A percentile compares a stretch with the other conserved stretches of the same genome.
Conservation (phyloP, 2,888 invertebrate genomes). For the Polymixis lichenea region DNA sequence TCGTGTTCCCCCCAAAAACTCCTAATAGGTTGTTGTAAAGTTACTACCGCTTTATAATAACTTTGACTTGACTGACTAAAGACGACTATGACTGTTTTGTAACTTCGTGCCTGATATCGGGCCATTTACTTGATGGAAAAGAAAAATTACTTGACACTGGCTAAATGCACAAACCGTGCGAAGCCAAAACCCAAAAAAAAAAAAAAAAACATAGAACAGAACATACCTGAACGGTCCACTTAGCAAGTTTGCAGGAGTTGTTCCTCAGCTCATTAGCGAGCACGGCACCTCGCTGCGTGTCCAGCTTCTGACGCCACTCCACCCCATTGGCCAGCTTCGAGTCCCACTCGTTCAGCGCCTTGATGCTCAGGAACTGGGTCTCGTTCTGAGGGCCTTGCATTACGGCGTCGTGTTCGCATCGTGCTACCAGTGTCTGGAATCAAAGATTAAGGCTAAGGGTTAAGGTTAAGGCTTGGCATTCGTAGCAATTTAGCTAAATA, state of each 20-base stretch:
- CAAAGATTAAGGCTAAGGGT: not conserved
- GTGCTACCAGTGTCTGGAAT: constrained; percentile 94
- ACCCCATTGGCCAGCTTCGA: constrained; percentile 98
- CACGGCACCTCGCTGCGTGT: constrained; percentile 99
- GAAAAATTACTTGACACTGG: too few species aligned
- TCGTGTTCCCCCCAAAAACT: too few species aligned
- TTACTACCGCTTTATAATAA: too few species aligned
- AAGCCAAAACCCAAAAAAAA: too few species aligned
- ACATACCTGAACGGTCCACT: constrained; percentile 98
- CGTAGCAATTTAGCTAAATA: not conserved
- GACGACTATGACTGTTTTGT: too few species aligned
- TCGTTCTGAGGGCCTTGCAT: constrained; percentile 96
- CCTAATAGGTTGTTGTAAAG: too few species aligned
- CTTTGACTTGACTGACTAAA: too few species aligned
- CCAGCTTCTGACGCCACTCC: constrained; percentile 99
- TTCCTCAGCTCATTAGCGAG: constrained; percentile 99
- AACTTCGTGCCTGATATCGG: too few species aligned
- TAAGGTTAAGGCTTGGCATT: not conserved
- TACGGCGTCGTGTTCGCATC: constrained; percentile 99
- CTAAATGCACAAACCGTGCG: too few species aligned
- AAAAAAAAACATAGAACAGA: too few species aligned
- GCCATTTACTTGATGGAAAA: too few species aligned
- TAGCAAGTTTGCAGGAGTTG: constrained; percentile 99
- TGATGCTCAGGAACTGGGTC: constrained; percentile 97
- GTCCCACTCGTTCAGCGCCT: constrained; percentile 99